Evolutionary conservation across 1,140 invertebrate species (phyloP), one percentile per base, ranked within the genome.

Genomic region (Epicauta chinensis): DNA sequence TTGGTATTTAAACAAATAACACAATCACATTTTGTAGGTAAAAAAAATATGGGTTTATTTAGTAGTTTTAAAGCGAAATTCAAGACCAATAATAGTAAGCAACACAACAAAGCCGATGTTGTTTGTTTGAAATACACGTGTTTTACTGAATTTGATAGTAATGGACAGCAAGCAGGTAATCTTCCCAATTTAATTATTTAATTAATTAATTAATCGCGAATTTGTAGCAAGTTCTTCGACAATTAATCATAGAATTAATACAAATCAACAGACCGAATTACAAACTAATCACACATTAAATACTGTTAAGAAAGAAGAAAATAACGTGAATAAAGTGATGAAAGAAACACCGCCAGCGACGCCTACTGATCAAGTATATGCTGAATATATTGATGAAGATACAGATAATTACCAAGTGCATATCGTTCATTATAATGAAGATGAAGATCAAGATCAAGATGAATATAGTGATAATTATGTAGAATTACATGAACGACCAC

Each of bases 21-120:
- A n/a, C n/a, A n/a, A n/a, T n/a, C n/a, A n/a, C n/a, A n/a, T n/a
- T n/a, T n/a, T n/a, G n/a, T n/a, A n/a, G n/a, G n/a, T n/a, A n/a
- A n/a, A n/a, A n/a, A 9, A 37, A 53, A 61, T 37, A 59, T 67
- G 53, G 73, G 74, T 63, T 59, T 75, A 32, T 73, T 76, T 48
- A 60, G 64, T 40, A 69, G 72, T 12, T 77, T 76, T 57, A 71
- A 68, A 45, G 73, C 69, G 2, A 70, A 68, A 10, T 57, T 77
- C 2, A 68, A 71, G 14, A 63, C 70, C 9, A 31, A 55, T 9
- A 52, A 55, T 1, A 63, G 59, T 13, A 62, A 61, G 31, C 61
- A 39, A 1, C 54, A 61, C 2, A 55, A 51, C 11, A 64, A 66
- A 12, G 55, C 63, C 10, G 64, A 63, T 13, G 65, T 67, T 11